Base-by-base conservation (phyloP, 1,140 invertebrate genomes). In the Macrosteles quadrilineatus region DNA sequence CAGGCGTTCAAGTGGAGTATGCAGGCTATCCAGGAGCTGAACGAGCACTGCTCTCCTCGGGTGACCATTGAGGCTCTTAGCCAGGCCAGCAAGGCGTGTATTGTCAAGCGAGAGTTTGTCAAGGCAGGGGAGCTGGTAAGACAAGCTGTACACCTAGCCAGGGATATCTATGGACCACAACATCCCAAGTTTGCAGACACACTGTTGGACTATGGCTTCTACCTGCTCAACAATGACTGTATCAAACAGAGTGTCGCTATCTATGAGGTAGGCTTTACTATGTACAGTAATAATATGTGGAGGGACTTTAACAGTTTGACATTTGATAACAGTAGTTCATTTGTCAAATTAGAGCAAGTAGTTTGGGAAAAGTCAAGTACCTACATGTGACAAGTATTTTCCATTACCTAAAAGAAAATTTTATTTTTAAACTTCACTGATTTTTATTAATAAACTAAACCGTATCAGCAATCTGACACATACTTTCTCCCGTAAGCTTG, bases 171-270 rank as follows among this genome's bases (percentile, higher is more conserved):
- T 82, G 90, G 88, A 2, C 77, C 80, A 0, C 77, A 85, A 1
- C 91, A 95, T 83, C 92, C 90, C 29, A 90, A 90, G 73, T 91
- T 92, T 77, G 90, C 93, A 31, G 91, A 94, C 78, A 87, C 90
- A 29, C 81, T 97, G 36, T 84, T 93, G 66, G 93, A 96, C 82
- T 95, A 93, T 79, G 95, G 92, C 62, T 96, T 93, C 83, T 96
- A 93, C 78, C 83, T 96, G 74, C 84, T 96, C 40, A 96, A 96
- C 81, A 89, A 91, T n/a, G 95, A 97, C 81, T 88, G 87, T 36
- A 90, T 95, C 53, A 82, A 84, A 30, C 89, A 93, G 75, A 92
- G 92, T 76, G 91, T 97, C 11, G 83, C 87, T 70, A 87, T 95
- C 0, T 96, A 96, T 78, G 87, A 92, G 84, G 90, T 90, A 78